phyloP scores from a whole-genome alignment of 1,140 invertebrate species.

The Brachionus koreanus region DNA sequence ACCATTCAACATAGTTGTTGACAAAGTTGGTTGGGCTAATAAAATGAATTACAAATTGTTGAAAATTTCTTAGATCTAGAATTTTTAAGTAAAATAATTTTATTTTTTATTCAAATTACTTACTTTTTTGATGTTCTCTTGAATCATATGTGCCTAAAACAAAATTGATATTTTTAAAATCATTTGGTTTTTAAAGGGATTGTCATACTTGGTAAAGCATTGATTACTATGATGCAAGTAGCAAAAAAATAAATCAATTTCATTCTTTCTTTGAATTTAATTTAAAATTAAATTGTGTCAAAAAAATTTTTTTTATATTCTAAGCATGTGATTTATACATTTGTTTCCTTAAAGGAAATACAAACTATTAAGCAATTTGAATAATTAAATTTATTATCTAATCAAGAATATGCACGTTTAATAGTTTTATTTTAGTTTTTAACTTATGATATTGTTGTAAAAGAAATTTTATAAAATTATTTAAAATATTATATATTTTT shows the following conservation, averaged over 20 bases:
- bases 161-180: background rate
- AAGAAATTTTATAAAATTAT: too few relatives aligned
- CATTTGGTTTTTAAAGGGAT: background rate
- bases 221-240: background rate
- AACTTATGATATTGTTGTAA: too few relatives aligned
- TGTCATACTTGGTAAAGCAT: background rate
- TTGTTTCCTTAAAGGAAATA: background rate
- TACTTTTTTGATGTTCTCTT: background rate
- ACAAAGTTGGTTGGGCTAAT: constrained; percentile 15
- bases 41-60: constrained; percentile 34
- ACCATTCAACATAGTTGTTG: constrained; percentile 8
- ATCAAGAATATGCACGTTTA: background rate
- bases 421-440: too few relatives aligned
- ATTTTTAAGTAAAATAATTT: too few relatives aligned
- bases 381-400: background rate
- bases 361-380: background rate
- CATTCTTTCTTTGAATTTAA: background rate
- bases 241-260: background rate
- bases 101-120: background rate
- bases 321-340: background rate
- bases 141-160: background rate
- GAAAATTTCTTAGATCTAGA: constrained; percentile 20
- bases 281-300: background rate
- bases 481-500: too few relatives aligned
- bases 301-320: background rate